These are phyloP conservation scores for Hypomecis punctinalis DNA, from an alignment of 2,888 invertebrate species.

Conservation along the genomic window DNA sequence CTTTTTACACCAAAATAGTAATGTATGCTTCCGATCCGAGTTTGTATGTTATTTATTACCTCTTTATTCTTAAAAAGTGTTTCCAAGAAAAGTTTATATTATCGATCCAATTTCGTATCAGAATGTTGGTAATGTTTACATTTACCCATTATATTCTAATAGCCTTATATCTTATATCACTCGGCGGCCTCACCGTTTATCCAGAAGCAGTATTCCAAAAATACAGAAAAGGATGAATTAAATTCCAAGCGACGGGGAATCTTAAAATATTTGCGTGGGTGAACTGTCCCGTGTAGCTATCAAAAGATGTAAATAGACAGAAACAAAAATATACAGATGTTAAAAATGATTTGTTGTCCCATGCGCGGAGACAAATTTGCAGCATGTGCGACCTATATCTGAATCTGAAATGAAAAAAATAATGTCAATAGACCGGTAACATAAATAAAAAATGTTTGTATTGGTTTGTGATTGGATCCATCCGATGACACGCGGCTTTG, in stretches of 20 bases:
- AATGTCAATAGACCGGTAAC: constrained; percentile 40
- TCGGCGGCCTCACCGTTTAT: constrained; percentile 12
- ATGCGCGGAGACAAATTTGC: constrained; percentile 17
- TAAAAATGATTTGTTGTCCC: constrained; percentile 34
- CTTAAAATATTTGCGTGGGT: constrained; percentile 53
- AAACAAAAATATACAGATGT: constrained; percentile 31
- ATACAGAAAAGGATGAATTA: constrained; percentile 26
- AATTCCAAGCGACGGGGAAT: constrained; percentile 29
- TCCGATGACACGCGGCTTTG: constrained; percentile 55
- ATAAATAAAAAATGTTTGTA: constrained; percentile 42
- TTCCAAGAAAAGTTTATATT: constrained; percentile 29
- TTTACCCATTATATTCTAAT: constrained; percentile 31
- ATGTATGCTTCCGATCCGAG: background rate
- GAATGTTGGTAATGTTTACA: constrained; percentile 35
- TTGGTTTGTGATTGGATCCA: constrained; percentile 51
- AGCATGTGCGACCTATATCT: constrained; percentile 34
- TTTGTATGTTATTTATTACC: too few relatives aligned
- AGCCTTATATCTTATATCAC: constrained; percentile 17
- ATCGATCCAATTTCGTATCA: constrained; percentile 29
- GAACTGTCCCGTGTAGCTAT: constrained; percentile 45
- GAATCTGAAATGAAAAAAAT: constrained; percentile 30
- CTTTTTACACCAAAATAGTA: background rate
- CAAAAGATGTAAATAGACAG: constrained; percentile 44
- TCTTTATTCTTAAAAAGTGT: background rate
- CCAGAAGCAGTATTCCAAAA: constrained; percentile 21